Evolutionary conservation across 37 sponge, comb jelly and placozoan species (phyloP).

Genomic region (Oopsacas minuta): DNA sequence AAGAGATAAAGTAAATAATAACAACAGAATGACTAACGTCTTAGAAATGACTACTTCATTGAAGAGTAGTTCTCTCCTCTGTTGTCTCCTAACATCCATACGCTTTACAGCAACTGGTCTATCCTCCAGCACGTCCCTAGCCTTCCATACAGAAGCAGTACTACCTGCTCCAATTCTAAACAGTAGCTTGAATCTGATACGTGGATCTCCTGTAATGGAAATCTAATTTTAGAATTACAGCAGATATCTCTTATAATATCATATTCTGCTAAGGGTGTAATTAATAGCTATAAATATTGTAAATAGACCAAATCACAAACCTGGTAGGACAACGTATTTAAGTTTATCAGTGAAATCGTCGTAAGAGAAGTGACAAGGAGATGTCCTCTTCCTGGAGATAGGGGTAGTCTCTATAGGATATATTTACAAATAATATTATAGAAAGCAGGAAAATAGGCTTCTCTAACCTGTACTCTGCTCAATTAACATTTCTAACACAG

Average conservation of each 20-base stretch:
- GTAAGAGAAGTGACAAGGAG: neutral
- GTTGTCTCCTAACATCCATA: slow-evolving; percentile 82
- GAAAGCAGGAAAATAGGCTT: neutral
- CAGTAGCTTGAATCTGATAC: neutral
- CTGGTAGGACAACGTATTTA: neutral
- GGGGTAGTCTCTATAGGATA: too few relatives aligned
- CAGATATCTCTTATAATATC: neutral
- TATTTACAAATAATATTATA: neutral
- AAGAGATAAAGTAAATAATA: too few relatives aligned
- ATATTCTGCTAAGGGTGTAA: too few relatives aligned
- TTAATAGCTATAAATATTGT: neutral
- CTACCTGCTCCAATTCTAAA: slow-evolving; percentile 38
- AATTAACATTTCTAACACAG: neutral
- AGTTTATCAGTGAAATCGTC: neutral
- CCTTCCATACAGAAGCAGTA: slow-evolving; percentile 64
- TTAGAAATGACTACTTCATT: slow-evolving; percentile 59
- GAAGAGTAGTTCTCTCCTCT: slow-evolving; percentile 77
- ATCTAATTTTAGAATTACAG: neutral
- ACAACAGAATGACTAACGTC: neutral
- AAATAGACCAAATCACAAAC: too few relatives aligned
- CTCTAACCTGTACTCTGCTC: neutral
- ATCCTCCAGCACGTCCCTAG: slow-evolving; percentile 29
- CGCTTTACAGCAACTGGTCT: slow-evolving; percentile 65
- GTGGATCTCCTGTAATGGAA: neutral
- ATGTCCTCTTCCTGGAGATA: too few relatives aligned